Base-by-base conservation (phyloP, 2,113 vertebrate genomes). In the Notothenia rossii region DNA sequence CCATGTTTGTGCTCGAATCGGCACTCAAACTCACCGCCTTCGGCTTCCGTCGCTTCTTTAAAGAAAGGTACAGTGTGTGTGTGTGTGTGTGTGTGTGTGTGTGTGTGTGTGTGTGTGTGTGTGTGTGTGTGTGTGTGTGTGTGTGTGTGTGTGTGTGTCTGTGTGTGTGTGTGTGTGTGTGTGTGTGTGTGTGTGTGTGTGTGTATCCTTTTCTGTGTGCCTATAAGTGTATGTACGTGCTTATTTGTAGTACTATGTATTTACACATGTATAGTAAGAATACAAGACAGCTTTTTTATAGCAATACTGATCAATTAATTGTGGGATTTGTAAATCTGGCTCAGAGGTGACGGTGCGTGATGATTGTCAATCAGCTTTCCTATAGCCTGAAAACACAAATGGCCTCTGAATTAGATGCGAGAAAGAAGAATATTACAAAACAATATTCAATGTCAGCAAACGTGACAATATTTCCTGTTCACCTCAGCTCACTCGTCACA, bases 1-100 rank as follows among this genome's bases (percentile, higher is more conserved):
- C 97, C 1, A 97, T 96, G 68, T 99, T 99, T 86, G 97, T 99
- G 88, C 93, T 99, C 92, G 98, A 99, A 91, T 93, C 98, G 6
- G 94, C 97, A 43, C 94, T 99, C 86, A 99, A 99, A 89, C 94
- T 99, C 92, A 97, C 96, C 84, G 97, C 98, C 0, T 99, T 99
- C 11, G 98, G 98, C 65, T 94, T 99, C 76, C 94, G 98, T 7
- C 96, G 97, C 71, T 99, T 99, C 95, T 99, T 99, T 95, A 99
- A 99, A 94, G 98, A 99, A 77, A 96, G 98, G 98, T 98, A 93
- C 58, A 12, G 53, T 80, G 65, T 72, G 58, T 66, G 53, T 84
- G 59, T 65, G 14, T 29, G 25, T 17, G 40, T 33, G 51, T 69
- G 54, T 69, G 45, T 46, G 45, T 46, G 45, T 46, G 45, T 46